Evolutionary conservation across 2,113 vertebrate genomes (phyloP).

Genomic region (Felis chaus): DNA sequence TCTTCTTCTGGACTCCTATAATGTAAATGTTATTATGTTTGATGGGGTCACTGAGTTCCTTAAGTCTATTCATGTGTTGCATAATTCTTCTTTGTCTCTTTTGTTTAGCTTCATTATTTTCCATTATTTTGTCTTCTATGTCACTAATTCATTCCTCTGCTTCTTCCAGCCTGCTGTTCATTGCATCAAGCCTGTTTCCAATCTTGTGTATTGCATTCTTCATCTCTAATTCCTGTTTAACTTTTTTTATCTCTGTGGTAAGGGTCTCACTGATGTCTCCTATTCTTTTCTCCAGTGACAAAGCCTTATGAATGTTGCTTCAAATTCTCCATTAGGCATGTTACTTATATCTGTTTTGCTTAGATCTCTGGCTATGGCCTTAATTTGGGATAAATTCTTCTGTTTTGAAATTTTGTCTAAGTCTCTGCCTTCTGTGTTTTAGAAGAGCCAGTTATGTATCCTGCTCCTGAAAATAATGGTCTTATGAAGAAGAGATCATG

Average conservation of each 20-base stretch:
- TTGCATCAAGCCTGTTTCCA: background rate
- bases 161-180: background rate
- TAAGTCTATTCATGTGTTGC: background rate
- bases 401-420: background rate
- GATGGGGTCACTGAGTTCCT: background rate
- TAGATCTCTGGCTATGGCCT: background rate
- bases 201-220: background rate
- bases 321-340: background rate
- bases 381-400: background rate
- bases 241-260: background rate
- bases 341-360: background rate
- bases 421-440: background rate
- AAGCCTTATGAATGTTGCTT: background rate
- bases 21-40: background rate
- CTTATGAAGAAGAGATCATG: background rate
- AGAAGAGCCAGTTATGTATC: background rate
- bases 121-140: background rate
- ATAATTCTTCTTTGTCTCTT: background rate
- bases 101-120: background rate
- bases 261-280: background rate
- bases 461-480: background rate
- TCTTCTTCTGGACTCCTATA: background rate
- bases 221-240: background rate
- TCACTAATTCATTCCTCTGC: background rate
- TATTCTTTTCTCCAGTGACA: background rate